Conservation (phyloP, 2,888 invertebrate genomes). For the Erebia aethiops region DNA sequence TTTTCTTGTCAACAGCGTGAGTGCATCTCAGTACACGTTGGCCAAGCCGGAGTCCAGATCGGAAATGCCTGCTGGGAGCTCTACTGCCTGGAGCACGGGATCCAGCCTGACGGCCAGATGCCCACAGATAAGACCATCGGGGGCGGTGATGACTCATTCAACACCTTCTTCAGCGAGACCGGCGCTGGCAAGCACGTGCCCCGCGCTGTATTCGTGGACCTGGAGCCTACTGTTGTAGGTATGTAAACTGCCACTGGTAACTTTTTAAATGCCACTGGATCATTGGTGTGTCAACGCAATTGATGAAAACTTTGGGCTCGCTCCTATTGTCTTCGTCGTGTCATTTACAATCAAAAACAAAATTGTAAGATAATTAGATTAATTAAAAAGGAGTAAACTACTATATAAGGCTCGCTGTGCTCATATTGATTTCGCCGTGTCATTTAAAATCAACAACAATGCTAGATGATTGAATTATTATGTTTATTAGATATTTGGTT, state of each 20-base stretch:
- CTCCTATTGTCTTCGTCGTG: too few relatives aligned
- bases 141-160: conserved; percentile 96
- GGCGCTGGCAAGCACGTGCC: conserved; percentile 98
- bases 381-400: too few relatives aligned
- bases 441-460: too few relatives aligned
- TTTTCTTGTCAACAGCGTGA: conserved; percentile 77
- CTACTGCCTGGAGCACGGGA: conserved; percentile 94
- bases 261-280: background rate
- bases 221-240: conserved; percentile 97
- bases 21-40: conserved; percentile 85
- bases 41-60: conserved; percentile 90
- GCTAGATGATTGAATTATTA: too few relatives aligned
- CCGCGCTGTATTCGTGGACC: conserved; percentile 96
- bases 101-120: conserved; percentile 97
- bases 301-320: too few relatives aligned
- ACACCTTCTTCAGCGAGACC: conserved; percentile 97
- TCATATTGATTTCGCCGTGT: too few relatives aligned
- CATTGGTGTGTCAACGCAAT: too few relatives aligned
- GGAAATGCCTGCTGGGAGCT: conserved; percentile 96
- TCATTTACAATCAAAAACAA: too few relatives aligned
- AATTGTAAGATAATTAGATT: too few relatives aligned
- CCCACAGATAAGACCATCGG: conserved; percentile 96
- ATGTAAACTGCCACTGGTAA: conserved; percentile 43
- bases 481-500: too few relatives aligned
- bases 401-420: too few relatives aligned